Evolutionary conservation across 1,140 invertebrate species (phyloP).

Genomic region (Zelostemma sp.): DNA sequence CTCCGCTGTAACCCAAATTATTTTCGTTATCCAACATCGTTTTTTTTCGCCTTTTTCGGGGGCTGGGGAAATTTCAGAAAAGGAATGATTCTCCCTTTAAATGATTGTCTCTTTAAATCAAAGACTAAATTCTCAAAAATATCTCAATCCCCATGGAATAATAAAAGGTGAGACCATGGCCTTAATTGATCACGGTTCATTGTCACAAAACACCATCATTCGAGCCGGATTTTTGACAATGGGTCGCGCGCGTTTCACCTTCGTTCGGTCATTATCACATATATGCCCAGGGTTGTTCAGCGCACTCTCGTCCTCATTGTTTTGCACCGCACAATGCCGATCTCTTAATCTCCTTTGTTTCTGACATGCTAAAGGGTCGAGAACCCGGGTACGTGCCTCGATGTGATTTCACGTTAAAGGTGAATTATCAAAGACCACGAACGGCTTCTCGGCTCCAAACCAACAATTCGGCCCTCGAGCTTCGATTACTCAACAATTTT

Average conservation of each 20-base stretch:
- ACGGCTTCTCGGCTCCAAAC: neutral
- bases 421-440: slow-evolving; percentile 1
- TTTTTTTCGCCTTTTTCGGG: no score
- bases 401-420: slow-evolving; percentile 20
- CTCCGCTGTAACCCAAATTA: slow-evolving; percentile 78
- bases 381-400: slow-evolving; percentile 20
- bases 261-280: slow-evolving; percentile 39
- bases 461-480: no score
- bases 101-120: neutral
- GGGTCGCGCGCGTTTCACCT: slow-evolving; percentile 28
- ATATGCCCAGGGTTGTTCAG: slow-evolving; percentile 23
- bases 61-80: neutral
- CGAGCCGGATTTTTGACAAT: slow-evolving; percentile 25
- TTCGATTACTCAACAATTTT: no score
- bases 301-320: slow-evolving; percentile 41
- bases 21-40: neutral
- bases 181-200: slow-evolving; percentile 32
- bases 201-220: slow-evolving; percentile 23
- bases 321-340: slow-evolving; percentile 39
- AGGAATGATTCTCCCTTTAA: neutral
- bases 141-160: no score
- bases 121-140: no score
- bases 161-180: neutral
- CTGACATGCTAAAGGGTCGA: slow-evolving; percentile 18
- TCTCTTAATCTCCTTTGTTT: slow-evolving; percentile 29